A percentile compares a stretch with the other conserved stretches of the same genome.
Conservation (phyloP, 2,888 invertebrate genomes). For the Diarsia mendica region DNA sequence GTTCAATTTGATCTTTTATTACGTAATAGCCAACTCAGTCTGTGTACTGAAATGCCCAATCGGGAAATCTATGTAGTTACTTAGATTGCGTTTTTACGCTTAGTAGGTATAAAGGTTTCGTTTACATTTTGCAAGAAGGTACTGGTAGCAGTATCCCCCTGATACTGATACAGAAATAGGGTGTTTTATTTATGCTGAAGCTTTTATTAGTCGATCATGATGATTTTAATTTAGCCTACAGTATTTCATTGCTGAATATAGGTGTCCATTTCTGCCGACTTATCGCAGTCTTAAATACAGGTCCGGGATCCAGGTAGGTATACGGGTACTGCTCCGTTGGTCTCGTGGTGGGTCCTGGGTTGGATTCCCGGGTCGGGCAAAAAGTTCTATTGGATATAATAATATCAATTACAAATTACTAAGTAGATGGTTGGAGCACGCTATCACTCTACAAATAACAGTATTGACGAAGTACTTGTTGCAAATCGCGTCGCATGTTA, state of each 20-base stretch:
- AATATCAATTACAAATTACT: too few relatives aligned
- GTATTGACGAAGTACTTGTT: too few relatives aligned
- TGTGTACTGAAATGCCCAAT: constrained; percentile 46
- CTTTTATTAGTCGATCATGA: not conserved
- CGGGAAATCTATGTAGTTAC: constrained; percentile 30
- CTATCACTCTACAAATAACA: too few relatives aligned
- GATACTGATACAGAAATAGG: not conserved
- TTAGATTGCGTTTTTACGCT: constrained; percentile 29
- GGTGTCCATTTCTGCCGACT: not conserved
- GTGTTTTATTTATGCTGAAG: not conserved
- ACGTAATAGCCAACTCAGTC: constrained; percentile 38
- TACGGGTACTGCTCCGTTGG: too few relatives aligned
- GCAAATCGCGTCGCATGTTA: too few relatives aligned
- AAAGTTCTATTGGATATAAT: too few relatives aligned
- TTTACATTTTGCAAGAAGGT: not conserved
- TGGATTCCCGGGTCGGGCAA: too few relatives aligned
- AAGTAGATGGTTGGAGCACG: too few relatives aligned
- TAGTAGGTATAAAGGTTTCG: not conserved
- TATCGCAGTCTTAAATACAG: not conserved
- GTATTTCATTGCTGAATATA: not conserved
- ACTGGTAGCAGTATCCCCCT: not conserved
- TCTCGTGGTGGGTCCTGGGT: too few relatives aligned
- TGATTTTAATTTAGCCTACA: too few relatives aligned
- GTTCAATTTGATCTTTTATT: constrained; percentile 59
- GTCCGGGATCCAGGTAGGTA: too few relatives aligned